These are phyloP conservation scores for Megalonaias nervosa DNA, from an alignment of 1,140 invertebrate species.

Conservation along the genomic window DNA sequence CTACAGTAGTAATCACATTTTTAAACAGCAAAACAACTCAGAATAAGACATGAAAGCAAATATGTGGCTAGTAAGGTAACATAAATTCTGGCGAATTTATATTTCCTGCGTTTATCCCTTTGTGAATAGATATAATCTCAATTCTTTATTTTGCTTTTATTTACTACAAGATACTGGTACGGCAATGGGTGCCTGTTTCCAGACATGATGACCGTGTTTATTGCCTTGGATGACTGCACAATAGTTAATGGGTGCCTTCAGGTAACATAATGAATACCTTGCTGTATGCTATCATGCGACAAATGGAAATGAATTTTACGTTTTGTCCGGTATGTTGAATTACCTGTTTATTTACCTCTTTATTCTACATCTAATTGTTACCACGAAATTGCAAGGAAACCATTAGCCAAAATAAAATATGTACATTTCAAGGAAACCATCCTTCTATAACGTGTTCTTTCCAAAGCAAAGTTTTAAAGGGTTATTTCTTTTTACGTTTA, in stretches of 20 bases:
- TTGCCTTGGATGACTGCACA: slow-evolving; percentile 58
- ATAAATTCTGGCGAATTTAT: too few species aligned
- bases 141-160: too few species aligned
- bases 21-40: too few species aligned
- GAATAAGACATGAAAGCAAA: too few species aligned
- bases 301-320: background rate
- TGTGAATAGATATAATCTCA: too few species aligned
- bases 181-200: slow-evolving; percentile 64
- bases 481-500: too few species aligned
- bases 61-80: too few species aligned
- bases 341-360: background rate
- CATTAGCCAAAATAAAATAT: background rate
- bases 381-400: background rate
- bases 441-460: too few species aligned
- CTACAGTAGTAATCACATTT: too few species aligned
- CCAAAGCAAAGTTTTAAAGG: too few species aligned
- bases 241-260: slow-evolving; percentile 62
- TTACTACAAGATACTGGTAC: slow-evolving; percentile 61
- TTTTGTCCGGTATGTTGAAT: background rate
- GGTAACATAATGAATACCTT: slow-evolving; percentile 35
- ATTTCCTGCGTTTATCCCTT: too few species aligned
- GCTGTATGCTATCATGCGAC: background rate
- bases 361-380: background rate
- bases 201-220: slow-evolving; percentile 63
- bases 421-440: background rate